phyloP scores from a whole-genome alignment of 2,113 vertebrate species.

The Peromyscus maniculatus region DNA sequence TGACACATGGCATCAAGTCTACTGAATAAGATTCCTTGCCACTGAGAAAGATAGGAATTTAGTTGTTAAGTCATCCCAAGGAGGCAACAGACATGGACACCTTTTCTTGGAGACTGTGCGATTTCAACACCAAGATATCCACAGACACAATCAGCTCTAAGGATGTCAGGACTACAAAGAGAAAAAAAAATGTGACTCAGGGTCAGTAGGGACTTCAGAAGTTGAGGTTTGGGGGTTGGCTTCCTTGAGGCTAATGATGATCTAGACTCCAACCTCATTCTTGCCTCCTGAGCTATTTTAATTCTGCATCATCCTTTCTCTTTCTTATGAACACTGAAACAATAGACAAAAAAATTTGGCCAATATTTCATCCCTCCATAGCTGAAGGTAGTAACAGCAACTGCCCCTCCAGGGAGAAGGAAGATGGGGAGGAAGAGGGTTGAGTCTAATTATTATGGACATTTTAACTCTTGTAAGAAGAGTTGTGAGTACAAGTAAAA shows the following conservation, averaged over 20 bases:
- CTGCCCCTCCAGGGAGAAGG: neutral
- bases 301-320: neutral
- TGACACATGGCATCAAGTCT: neutral
- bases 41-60: neutral
- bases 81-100: neutral
- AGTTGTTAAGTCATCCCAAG: neutral
- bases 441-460: neutral
- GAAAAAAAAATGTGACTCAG: neutral
- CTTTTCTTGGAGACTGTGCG: neutral
- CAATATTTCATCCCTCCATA: neutral
- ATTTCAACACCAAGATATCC: neutral
- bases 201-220: neutral
- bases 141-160: neutral
- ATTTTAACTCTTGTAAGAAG: neutral
- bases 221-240: neutral
- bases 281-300: neutral
- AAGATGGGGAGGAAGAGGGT: neutral
- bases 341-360: neutral
- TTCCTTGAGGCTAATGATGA: neutral
- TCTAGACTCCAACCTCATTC: neutral
- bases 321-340: neutral
- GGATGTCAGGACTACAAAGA: neutral
- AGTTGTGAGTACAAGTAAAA: neutral
- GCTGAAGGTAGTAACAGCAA: neutral
- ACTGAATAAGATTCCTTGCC: neutral